Percentiles rank a stretch among this genome's conserved stretches.
Conservation (phyloP, 2,797 vertebrate genomes). For the Pseudocheirus occidentalis region DNA sequence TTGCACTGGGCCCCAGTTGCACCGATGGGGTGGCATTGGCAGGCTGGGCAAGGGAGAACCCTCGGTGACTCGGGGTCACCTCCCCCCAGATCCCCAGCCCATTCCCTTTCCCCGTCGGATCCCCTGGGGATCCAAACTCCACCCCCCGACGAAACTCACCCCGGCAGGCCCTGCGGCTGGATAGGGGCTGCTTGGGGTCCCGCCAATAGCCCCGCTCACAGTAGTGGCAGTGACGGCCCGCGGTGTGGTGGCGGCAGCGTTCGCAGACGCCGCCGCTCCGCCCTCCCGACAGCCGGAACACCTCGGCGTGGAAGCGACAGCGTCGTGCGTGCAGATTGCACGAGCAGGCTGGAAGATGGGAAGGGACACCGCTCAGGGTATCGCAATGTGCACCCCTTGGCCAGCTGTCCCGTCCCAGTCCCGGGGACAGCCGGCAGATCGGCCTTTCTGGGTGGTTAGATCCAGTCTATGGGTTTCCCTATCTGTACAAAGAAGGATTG, state of each 20-base stretch:
- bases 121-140: not conserved
- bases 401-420: not conserved
- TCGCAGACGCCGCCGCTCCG: constrained; percentile 92
- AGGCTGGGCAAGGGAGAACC: constrained; percentile 81
- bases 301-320: constrained; percentile 93
- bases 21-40: constrained; percentile 92
- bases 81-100: not conserved
- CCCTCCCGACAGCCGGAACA: constrained; percentile 92
- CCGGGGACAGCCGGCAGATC: not conserved
- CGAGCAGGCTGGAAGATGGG: constrained; percentile 87
- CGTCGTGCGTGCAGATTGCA: constrained; percentile 92
- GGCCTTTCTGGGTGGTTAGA: not conserved
- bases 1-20: constrained; percentile 91
- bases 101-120: not conserved
- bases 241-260: constrained; percentile 93
- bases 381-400: not conserved
- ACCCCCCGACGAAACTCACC: constrained; percentile 84
- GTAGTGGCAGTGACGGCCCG: constrained; percentile 93
- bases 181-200: constrained; percentile 87
- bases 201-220: constrained; percentile 92
- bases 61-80: not conserved
- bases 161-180: constrained; percentile 91
- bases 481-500: not conserved
- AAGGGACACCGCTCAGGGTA: rapidly evolving
- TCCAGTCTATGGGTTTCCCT: not conserved